These are phyloP conservation scores for Polypedilum vanderplanki DNA, from an alignment of 1,140 invertebrate genomes.

Conservation along the genomic window DNA sequence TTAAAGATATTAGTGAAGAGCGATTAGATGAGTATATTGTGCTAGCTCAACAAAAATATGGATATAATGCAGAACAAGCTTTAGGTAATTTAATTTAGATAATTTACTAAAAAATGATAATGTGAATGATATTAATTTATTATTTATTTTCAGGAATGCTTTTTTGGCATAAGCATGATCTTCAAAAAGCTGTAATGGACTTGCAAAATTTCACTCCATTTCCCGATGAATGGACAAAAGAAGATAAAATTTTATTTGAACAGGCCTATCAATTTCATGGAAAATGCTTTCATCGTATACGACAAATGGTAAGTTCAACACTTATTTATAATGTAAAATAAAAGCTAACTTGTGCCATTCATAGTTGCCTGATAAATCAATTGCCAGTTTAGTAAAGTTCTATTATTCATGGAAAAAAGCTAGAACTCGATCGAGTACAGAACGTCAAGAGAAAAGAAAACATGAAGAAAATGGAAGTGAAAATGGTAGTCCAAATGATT, in stretches of 20 bases:
- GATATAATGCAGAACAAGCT: constrained; percentile 95
- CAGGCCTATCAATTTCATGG: constrained; percentile 98
- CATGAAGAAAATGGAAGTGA: constrained; percentile 65
- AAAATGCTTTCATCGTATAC: constrained; percentile 94
- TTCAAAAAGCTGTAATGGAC: constrained; percentile 85
- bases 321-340: constrained; percentile 14
- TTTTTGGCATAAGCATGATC: constrained; percentile 96
- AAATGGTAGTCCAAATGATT: constrained; percentile 74
- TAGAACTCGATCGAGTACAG: constrained; percentile 86
- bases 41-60: constrained; percentile 95
- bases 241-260: constrained; percentile 97
- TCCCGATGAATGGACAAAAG: constrained; percentile 96
- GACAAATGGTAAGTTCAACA: constrained; percentile 78
- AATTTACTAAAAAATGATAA: too few relatives aligned
- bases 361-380: constrained; percentile 91
- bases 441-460: constrained; percentile 54
- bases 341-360: constrained; percentile 37
- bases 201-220: constrained; percentile 95
- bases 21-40: constrained; percentile 92
- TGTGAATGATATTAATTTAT: too few relatives aligned
- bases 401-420: constrained; percentile 99
- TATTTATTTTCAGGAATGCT: constrained; percentile 58
- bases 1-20: constrained; percentile 72
- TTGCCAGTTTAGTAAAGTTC: constrained; percentile 92
- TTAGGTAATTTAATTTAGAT: too few relatives aligned